phyloP scores from a whole-genome alignment of 2,888 invertebrate species.

The Drosophila anomelani region DNA sequence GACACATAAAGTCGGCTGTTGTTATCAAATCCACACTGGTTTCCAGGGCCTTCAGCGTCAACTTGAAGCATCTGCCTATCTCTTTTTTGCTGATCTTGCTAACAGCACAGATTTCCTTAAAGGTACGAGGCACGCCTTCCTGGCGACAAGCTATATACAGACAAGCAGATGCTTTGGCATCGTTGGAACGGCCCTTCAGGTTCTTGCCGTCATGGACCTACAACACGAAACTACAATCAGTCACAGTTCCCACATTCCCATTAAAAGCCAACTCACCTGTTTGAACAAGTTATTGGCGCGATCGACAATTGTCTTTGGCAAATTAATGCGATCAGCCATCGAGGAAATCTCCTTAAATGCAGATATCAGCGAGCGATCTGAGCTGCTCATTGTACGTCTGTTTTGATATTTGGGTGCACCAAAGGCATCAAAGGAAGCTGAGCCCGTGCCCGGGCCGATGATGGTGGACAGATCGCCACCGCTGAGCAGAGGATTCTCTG shows the following conservation, averaged over 20 bases:
- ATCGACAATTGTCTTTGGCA: conserved; percentile 98
- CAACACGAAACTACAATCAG: neutral
- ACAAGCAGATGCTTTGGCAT: conserved; percentile 99
- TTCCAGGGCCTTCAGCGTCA: conserved; percentile 97
- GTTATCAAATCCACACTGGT: conserved; percentile 99
- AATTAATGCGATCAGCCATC: conserved; percentile 99
- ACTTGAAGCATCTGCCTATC: conserved; percentile 98
- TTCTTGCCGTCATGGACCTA: conserved; percentile 97
- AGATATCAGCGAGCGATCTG: conserved; percentile 97
- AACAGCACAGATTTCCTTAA: conserved; percentile 99
- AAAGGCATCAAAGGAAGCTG: conserved; percentile 95
- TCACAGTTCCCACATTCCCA: neutral
- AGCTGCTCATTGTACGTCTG: conserved; percentile 93
- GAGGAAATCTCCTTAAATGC: conserved; percentile 98
- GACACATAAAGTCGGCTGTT: conserved; percentile 99
- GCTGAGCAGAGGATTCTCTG: conserved; percentile 97
- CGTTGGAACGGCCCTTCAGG: conserved; percentile 97
- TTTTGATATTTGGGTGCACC: conserved; percentile 92
- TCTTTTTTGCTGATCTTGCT: conserved; percentile 99
- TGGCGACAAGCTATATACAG: conserved; percentile 99
- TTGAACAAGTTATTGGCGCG: conserved; percentile 98
- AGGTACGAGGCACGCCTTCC: conserved; percentile 99
- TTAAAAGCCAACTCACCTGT: conserved; percentile 87
- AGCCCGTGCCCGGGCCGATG: conserved; percentile 91
- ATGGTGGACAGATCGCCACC: conserved; percentile 98